Evolutionary conservation across 2,888 invertebrate species (phyloP).

Genomic region (Torymus aiolomorphi): DNA sequence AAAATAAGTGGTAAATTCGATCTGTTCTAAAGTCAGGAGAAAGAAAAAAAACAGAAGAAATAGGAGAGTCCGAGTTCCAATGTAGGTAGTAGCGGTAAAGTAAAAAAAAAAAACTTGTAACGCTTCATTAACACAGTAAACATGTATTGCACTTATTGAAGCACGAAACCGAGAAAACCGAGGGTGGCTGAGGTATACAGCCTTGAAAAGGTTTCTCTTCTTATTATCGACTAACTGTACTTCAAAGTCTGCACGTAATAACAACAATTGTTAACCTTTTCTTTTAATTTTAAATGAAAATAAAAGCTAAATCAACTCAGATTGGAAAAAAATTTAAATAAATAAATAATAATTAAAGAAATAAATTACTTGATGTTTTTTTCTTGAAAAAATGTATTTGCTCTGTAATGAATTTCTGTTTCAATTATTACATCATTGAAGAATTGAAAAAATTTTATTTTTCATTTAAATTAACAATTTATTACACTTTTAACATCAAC

Average conservation of each 20-base stretch:
- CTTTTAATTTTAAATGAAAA: too few relatives aligned
- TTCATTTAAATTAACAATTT: constrained; percentile 3
- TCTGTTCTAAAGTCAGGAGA: too few relatives aligned
- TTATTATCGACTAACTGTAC: constrained; percentile 30
- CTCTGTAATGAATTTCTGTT: neutral
- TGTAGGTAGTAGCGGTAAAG: neutral
- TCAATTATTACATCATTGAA: neutral
- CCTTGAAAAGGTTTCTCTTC: constrained; percentile 43
- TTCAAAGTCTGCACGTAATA: constrained; percentile 33
- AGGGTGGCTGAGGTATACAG: constrained; percentile 43
- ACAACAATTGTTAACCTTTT: neutral
- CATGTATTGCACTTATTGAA: constrained; percentile 56
- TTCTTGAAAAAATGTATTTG: constrained; percentile 11
- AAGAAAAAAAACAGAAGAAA: too few relatives aligned
- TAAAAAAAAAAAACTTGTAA: constrained; percentile 23
- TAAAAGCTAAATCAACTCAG: too few relatives aligned
- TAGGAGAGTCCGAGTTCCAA: too few relatives aligned
- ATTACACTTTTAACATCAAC: constrained; percentile 13
- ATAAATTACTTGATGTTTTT: neutral
- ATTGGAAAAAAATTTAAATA: too few relatives aligned
- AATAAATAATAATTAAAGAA: neutral
- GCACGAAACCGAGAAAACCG: constrained; percentile 58
- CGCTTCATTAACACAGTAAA: constrained; percentile 11
- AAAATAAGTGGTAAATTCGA: too few relatives aligned
- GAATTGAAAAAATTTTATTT: neutral